Percentiles rank a stretch among this genome's conserved stretches.
Evolutionary conservation across 2,888 invertebrate genomes (phyloP).

Genomic region (Myopa testacea): DNA sequence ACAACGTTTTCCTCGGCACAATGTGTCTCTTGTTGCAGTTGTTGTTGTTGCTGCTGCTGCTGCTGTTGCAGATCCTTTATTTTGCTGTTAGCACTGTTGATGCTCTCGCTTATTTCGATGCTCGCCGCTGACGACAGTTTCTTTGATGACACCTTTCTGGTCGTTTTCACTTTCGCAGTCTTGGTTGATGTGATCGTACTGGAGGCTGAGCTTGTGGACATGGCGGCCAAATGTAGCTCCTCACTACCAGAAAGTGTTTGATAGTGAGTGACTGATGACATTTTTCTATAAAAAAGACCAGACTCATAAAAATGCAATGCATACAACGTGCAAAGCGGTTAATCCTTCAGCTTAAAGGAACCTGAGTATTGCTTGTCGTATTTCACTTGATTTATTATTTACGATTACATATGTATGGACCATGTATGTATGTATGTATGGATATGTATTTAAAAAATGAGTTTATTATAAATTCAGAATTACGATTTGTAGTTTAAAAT

Average conservation of each 20-base stretch:
- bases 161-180: constrained; percentile 32
- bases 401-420: no score
- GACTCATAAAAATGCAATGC: not conserved
- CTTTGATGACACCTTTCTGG: constrained; percentile 37
- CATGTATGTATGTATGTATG: no score
- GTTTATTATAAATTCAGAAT: no score
- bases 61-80: constrained; percentile 30
- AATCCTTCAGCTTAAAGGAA: no score
- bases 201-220: constrained; percentile 36
- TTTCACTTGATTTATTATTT: no score
- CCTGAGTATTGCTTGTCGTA: no score
- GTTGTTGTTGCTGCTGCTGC: constrained; percentile 31
- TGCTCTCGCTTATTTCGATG: constrained; percentile 26
- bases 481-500: no score
- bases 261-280: constrained; percentile 28
- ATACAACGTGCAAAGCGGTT: no score
- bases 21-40: constrained; percentile 26
- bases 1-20: constrained; percentile 26
- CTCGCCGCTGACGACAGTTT: constrained; percentile 28
- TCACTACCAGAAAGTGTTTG: constrained; percentile 46
- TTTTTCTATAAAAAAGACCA: constrained; percentile 9
- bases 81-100: constrained; percentile 41
- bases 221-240: constrained; percentile 50
- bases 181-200: constrained; percentile 28
- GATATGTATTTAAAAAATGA: no score